Conservation (phyloP, 2,797 vertebrate species). For the Acanthurus tractus region DNA sequence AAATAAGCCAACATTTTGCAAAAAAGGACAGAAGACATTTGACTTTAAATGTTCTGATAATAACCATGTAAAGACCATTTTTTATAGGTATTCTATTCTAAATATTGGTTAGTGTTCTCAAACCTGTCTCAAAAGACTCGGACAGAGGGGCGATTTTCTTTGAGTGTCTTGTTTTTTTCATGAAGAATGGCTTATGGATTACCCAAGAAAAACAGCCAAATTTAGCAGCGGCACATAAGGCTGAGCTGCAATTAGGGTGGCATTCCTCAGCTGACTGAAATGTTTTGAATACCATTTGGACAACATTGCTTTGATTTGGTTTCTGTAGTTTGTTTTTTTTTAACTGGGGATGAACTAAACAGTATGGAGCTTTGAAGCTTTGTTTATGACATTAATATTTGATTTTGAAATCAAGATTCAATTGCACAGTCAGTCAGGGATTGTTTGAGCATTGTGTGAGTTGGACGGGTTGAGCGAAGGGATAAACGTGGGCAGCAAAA, state of each 20-base stretch:
- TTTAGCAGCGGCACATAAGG: slow-evolving; percentile 53
- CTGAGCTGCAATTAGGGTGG: slow-evolving; percentile 66
- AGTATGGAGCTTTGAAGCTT: too few species aligned
- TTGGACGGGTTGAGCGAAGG: too few species aligned
- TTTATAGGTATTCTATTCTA: slow-evolving; percentile 22
- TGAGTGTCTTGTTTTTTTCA: slow-evolving; percentile 7
- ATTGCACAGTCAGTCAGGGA: too few species aligned
- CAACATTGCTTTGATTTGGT: slow-evolving; percentile 35
- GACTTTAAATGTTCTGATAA: slow-evolving; percentile 8
- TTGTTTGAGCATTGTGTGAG: too few species aligned
- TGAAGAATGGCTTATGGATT: slow-evolving; percentile 30
- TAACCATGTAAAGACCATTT: slow-evolving; percentile 9
- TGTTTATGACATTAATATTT: too few species aligned
- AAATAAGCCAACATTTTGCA: background rate
- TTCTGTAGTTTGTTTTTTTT: too few species aligned
- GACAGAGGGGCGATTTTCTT: slow-evolving; percentile 28
- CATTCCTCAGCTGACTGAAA: slow-evolving; percentile 50
- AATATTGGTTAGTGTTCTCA: slow-evolving; percentile 17
- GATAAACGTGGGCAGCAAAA: too few species aligned
- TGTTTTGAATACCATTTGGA: slow-evolving; percentile 52
- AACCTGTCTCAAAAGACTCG: slow-evolving; percentile 14
- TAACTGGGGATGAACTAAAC: too few species aligned
- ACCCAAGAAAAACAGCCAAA: slow-evolving; percentile 26
- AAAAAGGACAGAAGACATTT: slow-evolving; percentile 13
- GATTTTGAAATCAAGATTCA: too few species aligned